Percentiles rank a stretch among this genome's conserved stretches.
Evolutionary conservation across 2,113 vertebrate species (phyloP).

Genomic region (Urocolius indicus): DNA sequence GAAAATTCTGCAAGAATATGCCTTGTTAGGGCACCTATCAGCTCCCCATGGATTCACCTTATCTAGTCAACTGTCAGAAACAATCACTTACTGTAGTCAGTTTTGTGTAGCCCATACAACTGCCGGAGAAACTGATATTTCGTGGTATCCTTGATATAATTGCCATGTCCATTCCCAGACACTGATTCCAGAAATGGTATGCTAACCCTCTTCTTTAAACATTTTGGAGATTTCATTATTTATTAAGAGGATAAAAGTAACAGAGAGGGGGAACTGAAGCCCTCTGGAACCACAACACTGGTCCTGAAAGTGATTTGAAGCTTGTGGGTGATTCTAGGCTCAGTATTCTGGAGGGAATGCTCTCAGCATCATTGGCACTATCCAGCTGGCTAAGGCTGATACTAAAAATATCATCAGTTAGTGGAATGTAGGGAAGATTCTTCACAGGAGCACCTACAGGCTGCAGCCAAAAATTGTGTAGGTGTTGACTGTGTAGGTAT

Average conservation of each 20-base stretch:
- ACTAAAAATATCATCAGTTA: not conserved
- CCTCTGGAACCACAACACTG: not conserved
- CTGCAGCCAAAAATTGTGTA: not conserved
- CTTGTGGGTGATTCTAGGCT: not conserved
- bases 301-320: not conserved
- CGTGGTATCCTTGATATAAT: not conserved
- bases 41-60: not conserved
- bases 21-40: not conserved
- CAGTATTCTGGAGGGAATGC: not conserved
- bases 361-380: not conserved
- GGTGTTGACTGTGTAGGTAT: not conserved
- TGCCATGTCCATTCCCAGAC: not conserved
- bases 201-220: not conserved
- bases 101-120: not conserved
- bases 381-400: not conserved
- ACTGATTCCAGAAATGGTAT: not conserved
- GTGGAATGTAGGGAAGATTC: not conserved
- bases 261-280: not conserved
- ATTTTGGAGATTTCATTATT: not conserved
- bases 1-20: not conserved
- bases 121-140: not conserved
- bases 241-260: not conserved
- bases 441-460: not conserved
- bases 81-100: not conserved
- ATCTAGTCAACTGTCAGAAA: constrained; percentile 30